These are phyloP conservation scores for Alexandromys oeconomus DNA, from an alignment of 2,797 vertebrate genomes.

Conservation along the genomic window DNA sequence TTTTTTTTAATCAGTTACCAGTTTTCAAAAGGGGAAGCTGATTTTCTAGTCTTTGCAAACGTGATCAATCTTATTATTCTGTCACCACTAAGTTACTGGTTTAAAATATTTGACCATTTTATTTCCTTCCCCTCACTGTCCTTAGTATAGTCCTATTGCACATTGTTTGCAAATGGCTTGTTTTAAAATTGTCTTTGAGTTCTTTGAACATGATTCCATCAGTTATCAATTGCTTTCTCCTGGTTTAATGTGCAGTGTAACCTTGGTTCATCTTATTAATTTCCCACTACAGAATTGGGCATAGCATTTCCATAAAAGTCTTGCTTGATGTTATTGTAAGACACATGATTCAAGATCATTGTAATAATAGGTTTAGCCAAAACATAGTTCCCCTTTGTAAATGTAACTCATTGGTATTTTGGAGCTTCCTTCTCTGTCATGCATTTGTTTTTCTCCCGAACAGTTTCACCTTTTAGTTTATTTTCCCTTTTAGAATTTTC, in stretches of 20 bases:
- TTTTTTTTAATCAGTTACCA: background rate
- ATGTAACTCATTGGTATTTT: background rate
- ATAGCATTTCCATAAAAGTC: background rate
- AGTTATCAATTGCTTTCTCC: background rate
- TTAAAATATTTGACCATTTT: background rate
- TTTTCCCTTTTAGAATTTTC: background rate
- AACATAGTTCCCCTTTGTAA: background rate
- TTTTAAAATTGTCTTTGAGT: background rate
- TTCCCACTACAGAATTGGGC: background rate
- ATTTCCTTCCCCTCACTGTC: background rate
- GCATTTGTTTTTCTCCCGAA: background rate
- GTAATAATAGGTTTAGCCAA: background rate
- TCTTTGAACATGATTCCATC: background rate
- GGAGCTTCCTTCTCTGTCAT: background rate
- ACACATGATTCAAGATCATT: background rate
- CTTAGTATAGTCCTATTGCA: background rate
- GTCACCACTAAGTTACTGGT: background rate
- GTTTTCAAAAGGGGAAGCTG: background rate
- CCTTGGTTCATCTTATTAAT: background rate
- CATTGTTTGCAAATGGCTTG: background rate
- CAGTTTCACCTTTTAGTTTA: background rate
- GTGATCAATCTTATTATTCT: background rate
- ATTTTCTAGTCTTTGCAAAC: background rate
- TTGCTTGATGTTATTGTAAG: background rate
- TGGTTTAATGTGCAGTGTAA: background rate